These are phyloP conservation scores for Ectobius pallidus DNA, from an alignment of 2,888 invertebrate species.

Conservation along the genomic window DNA sequence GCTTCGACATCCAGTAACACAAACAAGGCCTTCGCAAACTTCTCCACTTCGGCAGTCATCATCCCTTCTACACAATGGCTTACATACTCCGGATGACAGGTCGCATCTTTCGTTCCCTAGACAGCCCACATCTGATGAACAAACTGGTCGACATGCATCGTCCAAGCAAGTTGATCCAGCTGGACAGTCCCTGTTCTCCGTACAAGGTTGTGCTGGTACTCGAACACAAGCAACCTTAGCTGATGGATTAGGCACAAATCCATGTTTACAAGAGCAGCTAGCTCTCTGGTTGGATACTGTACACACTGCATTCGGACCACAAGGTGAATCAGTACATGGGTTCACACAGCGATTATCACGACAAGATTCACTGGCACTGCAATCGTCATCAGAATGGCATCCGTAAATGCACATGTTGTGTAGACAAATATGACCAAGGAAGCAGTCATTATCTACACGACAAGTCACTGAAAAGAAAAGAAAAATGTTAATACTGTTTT, in stretches of 20 bases:
- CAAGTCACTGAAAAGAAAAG: constrained; percentile 71
- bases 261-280: constrained; percentile 77
- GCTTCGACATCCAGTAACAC: constrained; percentile 80
- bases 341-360: constrained; percentile 79
- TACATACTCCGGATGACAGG: constrained; percentile 73
- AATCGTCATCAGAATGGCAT: constrained; percentile 86
- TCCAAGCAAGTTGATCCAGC: constrained; percentile 75
- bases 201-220: constrained; percentile 76
- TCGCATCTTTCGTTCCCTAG: constrained; percentile 83
- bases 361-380: constrained; percentile 83
- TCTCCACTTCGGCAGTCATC: constrained; percentile 87
- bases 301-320: constrained; percentile 85
- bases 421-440: constrained; percentile 88
- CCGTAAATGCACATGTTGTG: constrained; percentile 86
- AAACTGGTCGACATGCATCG: constrained; percentile 76
- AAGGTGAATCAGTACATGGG: constrained; percentile 77
- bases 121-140: constrained; percentile 76
- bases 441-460: constrained; percentile 89
- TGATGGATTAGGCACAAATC: constrained; percentile 85
- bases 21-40: constrained; percentile 82
- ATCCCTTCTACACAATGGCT: constrained; percentile 81
- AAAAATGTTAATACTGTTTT: neutral
- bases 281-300: constrained; percentile 81
- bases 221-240: constrained; percentile 88
- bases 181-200: constrained; percentile 76